phyloP scores from a whole-genome alignment of 1,140 invertebrate species.

The Eufriesea mexicana region DNA sequence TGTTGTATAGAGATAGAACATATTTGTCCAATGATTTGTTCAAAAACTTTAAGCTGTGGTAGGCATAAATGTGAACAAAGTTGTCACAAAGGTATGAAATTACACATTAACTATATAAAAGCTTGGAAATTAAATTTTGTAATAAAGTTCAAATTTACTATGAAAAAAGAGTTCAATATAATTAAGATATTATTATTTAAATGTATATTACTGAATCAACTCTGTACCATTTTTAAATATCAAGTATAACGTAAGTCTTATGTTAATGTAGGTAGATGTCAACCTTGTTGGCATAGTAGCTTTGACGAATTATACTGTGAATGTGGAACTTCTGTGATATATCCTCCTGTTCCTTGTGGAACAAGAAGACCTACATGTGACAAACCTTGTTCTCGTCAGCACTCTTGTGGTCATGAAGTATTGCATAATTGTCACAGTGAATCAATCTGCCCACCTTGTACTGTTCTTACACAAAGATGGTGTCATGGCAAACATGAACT shows the following conservation, averaged over 20 bases:
- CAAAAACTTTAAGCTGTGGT: slow-evolving; percentile 91
- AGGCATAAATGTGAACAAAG: slow-evolving; percentile 93
- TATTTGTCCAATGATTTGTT: slow-evolving; percentile 92
- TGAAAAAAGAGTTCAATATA: background rate
- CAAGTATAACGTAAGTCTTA: background rate
- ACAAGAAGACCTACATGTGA: slow-evolving; percentile 91
- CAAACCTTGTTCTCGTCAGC: slow-evolving; percentile 88
- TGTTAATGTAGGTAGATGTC: slow-evolving; percentile 85
- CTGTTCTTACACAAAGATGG: slow-evolving; percentile 92
- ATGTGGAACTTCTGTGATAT: slow-evolving; percentile 92
- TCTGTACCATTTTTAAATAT: background rate
- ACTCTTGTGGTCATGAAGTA: slow-evolving; percentile 91
- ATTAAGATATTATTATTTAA: background rate
- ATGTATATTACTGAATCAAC: background rate
- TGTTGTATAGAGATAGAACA: slow-evolving; percentile 95
- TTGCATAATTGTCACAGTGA: slow-evolving; percentile 90
- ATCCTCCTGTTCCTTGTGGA: slow-evolving; percentile 96
- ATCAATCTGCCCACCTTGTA: slow-evolving; percentile 94
- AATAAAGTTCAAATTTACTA: background rate
- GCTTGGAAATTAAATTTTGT: background rate
- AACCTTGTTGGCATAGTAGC: slow-evolving; percentile 90
- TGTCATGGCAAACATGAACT: slow-evolving; percentile 95
- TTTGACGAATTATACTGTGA: slow-evolving; percentile 96
- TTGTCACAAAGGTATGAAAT: slow-evolving; percentile 89
- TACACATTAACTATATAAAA: background rate